Conservation (phyloP, 2,888 invertebrate species). For the Spilosoma lubricipeda region DNA sequence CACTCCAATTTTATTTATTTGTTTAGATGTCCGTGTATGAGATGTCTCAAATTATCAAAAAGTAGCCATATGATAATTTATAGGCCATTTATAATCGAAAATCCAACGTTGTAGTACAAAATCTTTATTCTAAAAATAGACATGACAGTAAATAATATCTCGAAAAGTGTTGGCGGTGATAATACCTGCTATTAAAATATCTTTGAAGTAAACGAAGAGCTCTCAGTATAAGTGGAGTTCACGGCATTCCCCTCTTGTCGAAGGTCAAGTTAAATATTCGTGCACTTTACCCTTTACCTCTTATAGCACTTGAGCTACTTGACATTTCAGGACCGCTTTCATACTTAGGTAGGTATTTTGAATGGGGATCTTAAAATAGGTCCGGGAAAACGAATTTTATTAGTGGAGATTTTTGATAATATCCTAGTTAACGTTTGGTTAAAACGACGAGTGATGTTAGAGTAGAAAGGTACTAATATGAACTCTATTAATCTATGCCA, state of each 20-base stretch:
- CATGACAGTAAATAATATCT: background rate
- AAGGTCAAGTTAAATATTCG: conserved; percentile 33
- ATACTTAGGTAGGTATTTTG: conserved; percentile 12
- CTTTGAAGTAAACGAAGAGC: conserved; percentile 6
- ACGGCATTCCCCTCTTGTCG: conserved; percentile 12
- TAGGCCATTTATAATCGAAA: background rate
- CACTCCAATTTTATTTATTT: too few relatives aligned
- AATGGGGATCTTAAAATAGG: background rate
- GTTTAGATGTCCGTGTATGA: background rate
- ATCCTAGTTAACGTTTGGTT: background rate
- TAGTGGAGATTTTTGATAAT: background rate
- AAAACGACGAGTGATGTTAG: background rate
- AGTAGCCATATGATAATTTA: too few relatives aligned
- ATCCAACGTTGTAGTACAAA: background rate
- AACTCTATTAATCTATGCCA: background rate
- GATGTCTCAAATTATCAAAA: background rate
- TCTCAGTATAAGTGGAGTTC: conserved; percentile 14
- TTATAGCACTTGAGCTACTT: conserved; percentile 30
- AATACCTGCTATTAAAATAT: conserved; percentile 3
- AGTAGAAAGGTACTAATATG: background rate
- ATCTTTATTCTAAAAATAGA: background rate
- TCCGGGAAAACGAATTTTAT: background rate
- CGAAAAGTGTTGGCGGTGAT: background rate
- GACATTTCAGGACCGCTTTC: conserved; percentile 11
- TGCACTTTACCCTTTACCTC: conserved; percentile 23